Evolutionary conservation across 1,140 invertebrate genomes (phyloP).

Genomic region (Drosophila bipectinata): DNA sequence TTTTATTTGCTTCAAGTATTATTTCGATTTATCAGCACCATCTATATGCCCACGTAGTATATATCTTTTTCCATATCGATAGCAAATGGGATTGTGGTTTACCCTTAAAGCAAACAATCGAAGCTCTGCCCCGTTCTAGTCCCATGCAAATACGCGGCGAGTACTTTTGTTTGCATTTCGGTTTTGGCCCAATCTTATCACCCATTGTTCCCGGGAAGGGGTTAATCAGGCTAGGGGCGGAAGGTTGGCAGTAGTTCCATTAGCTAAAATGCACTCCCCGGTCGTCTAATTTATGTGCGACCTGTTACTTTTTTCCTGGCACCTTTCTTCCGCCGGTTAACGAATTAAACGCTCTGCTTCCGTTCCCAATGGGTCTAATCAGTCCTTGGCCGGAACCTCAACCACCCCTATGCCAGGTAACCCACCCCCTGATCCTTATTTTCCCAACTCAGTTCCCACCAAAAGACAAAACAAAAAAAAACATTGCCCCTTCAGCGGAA

Average conservation of each 20-base stretch:
- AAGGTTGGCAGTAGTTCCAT: neutral
- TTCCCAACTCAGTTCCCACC: slow-evolving; percentile 64
- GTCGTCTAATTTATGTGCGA: slow-evolving; percentile 64
- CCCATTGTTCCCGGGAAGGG: slow-evolving; percentile 2
- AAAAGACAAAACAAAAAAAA: slow-evolving; percentile 9
- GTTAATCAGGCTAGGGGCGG: slow-evolving; percentile 11
- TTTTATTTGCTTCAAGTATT: slow-evolving; percentile 53
- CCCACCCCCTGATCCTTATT: slow-evolving; percentile 15
- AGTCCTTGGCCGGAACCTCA: slow-evolving; percentile 36
- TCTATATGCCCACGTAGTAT: slow-evolving; percentile 40
- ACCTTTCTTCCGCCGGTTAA: slow-evolving; percentile 45
- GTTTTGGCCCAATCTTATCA: slow-evolving; percentile 53
- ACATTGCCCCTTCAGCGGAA: slow-evolving; percentile 50
- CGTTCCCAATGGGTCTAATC: slow-evolving; percentile 64
- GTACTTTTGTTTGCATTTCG: slow-evolving; percentile 51
- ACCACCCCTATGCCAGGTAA: slow-evolving; percentile 21
- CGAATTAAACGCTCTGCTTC: slow-evolving; percentile 71
- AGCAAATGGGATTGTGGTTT: slow-evolving; percentile 28
- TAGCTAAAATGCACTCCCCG: slow-evolving; percentile 34
- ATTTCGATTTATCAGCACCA: slow-evolving; percentile 44
- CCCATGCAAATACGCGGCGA: slow-evolving; percentile 55
- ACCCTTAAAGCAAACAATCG: slow-evolving; percentile 49
- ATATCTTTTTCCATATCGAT: slow-evolving; percentile 28
- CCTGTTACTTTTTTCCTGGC: slow-evolving; percentile 52
- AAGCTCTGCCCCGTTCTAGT: slow-evolving; percentile 39